Base-by-base conservation (phyloP, 2,888 invertebrate species). In the Mythimna impura region DNA sequence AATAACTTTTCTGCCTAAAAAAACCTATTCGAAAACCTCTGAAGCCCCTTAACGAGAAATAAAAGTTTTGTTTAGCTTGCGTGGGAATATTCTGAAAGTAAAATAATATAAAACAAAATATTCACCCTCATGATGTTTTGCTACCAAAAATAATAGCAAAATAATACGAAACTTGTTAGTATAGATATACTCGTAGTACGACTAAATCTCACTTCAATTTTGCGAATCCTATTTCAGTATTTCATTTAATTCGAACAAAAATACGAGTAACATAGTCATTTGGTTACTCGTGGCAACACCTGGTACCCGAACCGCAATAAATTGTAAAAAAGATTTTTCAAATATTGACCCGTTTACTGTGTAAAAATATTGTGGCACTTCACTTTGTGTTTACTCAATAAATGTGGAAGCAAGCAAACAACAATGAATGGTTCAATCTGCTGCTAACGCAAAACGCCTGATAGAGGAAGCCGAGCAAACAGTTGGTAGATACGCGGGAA, bases 361-460 rank as follows among this genome's bases (percentile, higher is more conserved):
- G 52, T 14, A 47, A 57, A 52, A 82, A 75, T 75, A 66, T 68
- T 66, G 25, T 0, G 34, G 62, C 63, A 80, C 80, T 80, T 66
- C 70, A 62, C 36, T 66, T 64, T 52, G 60, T 78, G 64, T 86
- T 81, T 77, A 75, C 71, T 36, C 78, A 81, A 81, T 77, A 79
- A 72, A 79, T 78, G 76, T 84, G 68, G 50, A 74, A 74, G 74
- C 68, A 65, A 50, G 47, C 68, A 63, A 76, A 86, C 78, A 84
- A 75, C 70, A 78, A 73, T 82, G 80, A 78, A 86, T 71, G 75
- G 73, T 84, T 69, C 75, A 63, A 75, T 81, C 62, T 66, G 66
- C 76, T 68, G 75, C 79, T 76, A 76, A 73, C 71, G 74, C 57
- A 65, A 73, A 81, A 74, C 67, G 76, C 73, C 66, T 76, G 84